These are phyloP conservation scores for Brachionus sp. DNA, from an alignment of 1,140 invertebrate genomes.

Conservation along the genomic window DNA sequence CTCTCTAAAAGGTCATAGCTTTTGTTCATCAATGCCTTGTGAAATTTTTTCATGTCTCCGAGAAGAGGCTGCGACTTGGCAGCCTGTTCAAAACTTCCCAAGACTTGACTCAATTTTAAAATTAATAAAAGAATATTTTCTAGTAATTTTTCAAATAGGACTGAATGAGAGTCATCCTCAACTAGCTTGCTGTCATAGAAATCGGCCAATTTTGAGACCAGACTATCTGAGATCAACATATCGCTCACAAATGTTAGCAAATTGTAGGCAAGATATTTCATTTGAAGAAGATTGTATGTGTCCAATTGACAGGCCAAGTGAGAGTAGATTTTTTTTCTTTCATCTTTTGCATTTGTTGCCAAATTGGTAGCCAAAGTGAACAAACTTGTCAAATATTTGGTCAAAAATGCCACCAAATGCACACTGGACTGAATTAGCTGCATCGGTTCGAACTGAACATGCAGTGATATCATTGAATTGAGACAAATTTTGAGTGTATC, in stretches of 20 bases:
- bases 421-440: constrained; percentile 30
- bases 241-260: constrained; percentile 42
- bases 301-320: constrained; percentile 44
- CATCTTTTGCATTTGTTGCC: constrained; percentile 11
- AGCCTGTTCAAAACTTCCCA: constrained; percentile 63
- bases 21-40: constrained; percentile 72
- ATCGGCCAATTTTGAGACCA: not conserved
- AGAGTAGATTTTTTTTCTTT: constrained; percentile 23
- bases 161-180: not conserved
- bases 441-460: constrained; percentile 28
- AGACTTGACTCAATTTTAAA: constrained; percentile 67
- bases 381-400: constrained; percentile 37
- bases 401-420: constrained; percentile 29
- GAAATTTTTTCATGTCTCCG: constrained; percentile 67
- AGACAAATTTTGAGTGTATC: constrained; percentile 14
- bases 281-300: constrained; percentile 31
- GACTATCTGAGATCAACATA: not conserved
- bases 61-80: constrained; percentile 47
- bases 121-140: constrained; percentile 50
- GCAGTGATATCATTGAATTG: constrained; percentile 19
- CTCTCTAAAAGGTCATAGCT: constrained; percentile 66
- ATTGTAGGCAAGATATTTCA: constrained; percentile 44
- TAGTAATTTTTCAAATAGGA: constrained; percentile 5
- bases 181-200: not conserved
- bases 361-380: not conserved